These are phyloP conservation scores for Trichomycterus rosablanca DNA, from an alignment of 2,113 vertebrate genomes.

Conservation along the genomic window DNA sequence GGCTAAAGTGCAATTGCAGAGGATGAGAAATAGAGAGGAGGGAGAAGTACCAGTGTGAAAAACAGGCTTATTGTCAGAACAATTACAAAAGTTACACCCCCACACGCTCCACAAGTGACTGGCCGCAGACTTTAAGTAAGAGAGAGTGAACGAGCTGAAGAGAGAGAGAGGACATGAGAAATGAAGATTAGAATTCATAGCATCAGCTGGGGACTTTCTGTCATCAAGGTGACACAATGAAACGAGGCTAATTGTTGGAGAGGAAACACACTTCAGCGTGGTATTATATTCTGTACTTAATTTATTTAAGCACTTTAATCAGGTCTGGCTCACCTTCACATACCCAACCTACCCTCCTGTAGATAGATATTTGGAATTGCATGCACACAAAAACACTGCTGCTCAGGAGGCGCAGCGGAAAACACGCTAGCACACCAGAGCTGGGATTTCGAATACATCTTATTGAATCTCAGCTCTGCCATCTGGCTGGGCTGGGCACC, in stretches of 20 bases:
- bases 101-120: slow-evolving; percentile 22
- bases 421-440: too few relatives aligned
- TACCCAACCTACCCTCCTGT: too few relatives aligned
- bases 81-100: slow-evolving; percentile 37
- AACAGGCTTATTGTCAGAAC: slow-evolving; percentile 39
- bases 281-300: not conserved
- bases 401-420: too few relatives aligned
- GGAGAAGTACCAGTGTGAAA: slow-evolving; percentile 18
- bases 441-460: too few relatives aligned
- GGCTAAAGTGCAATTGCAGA: slow-evolving; percentile 4
- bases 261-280: not conserved
- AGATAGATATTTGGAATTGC: too few relatives aligned
- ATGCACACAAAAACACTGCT: too few relatives aligned
- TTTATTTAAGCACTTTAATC: slow-evolving; percentile 2
- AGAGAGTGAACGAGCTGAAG: too few relatives aligned
- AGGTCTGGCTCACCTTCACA: too few relatives aligned
- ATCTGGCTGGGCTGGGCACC: too few relatives aligned
- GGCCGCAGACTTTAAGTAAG: not conserved
- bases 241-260: not conserved
- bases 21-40: slow-evolving; percentile 4
- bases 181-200: slow-evolving; percentile 7
- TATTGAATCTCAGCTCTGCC: too few relatives aligned
- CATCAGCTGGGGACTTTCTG: slow-evolving; percentile 23
- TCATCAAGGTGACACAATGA: slow-evolving; percentile 15
- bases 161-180: too few relatives aligned